Percentiles rank a stretch among this genome's conserved stretches.
Evolutionary conservation across 2,888 invertebrate species (phyloP).

Genomic region (Clostera curtula): DNA sequence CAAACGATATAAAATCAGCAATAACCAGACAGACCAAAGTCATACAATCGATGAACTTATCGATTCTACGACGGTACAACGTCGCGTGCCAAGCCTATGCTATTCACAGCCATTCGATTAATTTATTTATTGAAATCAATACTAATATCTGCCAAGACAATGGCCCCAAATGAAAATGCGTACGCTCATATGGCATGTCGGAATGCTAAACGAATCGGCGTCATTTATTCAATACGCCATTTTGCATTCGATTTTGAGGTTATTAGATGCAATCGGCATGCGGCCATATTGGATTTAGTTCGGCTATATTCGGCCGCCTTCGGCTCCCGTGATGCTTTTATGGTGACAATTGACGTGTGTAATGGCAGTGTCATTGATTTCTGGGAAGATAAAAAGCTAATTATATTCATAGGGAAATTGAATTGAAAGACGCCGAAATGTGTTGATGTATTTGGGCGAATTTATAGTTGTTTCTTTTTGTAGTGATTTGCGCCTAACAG

Average conservation of each 20-base stretch:
- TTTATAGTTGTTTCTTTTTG: slow-evolving; percentile 22
- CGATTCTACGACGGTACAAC: slow-evolving; percentile 58
- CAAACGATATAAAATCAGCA: slow-evolving; percentile 53
- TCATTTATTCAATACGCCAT: slow-evolving; percentile 70
- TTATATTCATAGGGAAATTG: slow-evolving; percentile 43
- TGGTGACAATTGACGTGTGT: slow-evolving; percentile 57
- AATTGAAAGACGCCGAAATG: slow-evolving; percentile 28
- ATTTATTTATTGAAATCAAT: slow-evolving; percentile 75
- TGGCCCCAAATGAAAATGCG: slow-evolving; percentile 72
- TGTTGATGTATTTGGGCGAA: slow-evolving; percentile 14
- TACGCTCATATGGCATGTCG: slow-evolving; percentile 67
- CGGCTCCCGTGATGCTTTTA: slow-evolving; percentile 43
- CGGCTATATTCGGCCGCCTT: slow-evolving; percentile 55
- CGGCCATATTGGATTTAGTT: slow-evolving; percentile 59
- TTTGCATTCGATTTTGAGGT: slow-evolving; percentile 73
- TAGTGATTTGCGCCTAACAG: slow-evolving; percentile 8
- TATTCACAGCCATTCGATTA: slow-evolving; percentile 67
- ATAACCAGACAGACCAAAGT: slow-evolving; percentile 47
- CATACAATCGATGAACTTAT: slow-evolving; percentile 52
- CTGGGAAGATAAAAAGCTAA: slow-evolving; percentile 46
- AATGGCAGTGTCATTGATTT: slow-evolving; percentile 49
- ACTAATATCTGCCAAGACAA: slow-evolving; percentile 73
- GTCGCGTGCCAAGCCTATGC: slow-evolving; percentile 70
- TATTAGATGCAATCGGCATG: slow-evolving; percentile 73
- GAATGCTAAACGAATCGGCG: slow-evolving; percentile 70